Evolutionary conservation across 2,888 invertebrate genomes (phyloP), one percentile per base, ranked within the genome.

Genomic region (Micoletzkya japonica): DNA sequence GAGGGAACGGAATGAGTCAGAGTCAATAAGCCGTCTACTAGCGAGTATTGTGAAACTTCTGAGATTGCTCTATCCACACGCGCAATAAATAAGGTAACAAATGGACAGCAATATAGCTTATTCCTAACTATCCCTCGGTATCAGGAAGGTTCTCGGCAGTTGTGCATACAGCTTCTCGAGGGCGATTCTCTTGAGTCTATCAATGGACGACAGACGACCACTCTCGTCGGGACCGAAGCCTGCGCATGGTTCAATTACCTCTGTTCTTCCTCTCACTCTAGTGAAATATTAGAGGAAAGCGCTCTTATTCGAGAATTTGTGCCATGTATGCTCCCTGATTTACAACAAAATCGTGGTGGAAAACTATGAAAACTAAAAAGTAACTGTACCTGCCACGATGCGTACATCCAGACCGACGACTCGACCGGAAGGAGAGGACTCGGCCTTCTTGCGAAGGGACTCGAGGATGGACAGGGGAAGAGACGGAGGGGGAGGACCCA

Each of bases 331-430:
- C n/a, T n/a, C n/a, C n/a, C n/a, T n/a, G n/a, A n/a, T n/a, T n/a
- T n/a, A n/a, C n/a, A n/a, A n/a, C n/a, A n/a, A n/a, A n/a, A n/a
- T n/a, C n/a, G n/a, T n/a, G n/a, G n/a, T n/a, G n/a, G n/a, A n/a
- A n/a, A n/a, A n/a, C n/a, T n/a, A n/a, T n/a, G n/a, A n/a, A n/a
- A 44, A 44, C 44, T 44, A 44, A 44, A 44, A 14, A 44, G 52
- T 52, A 52, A 14, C 61, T 49, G 49, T 49, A 14, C 61, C 61
- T 30, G 61, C 61, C 28, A 61, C 32, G 14, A 61, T 61, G 6
- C 61, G 28, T 2, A 61, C 61, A 49, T 61, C 61, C 44, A 61
- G 28, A n/a, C 61, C 61, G 10, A 61, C 61, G 1, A 61, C 61
- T 44, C 61, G 36, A 30, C 61, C 61, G 7, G 44, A 30, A 10